Evolutionary conservation across 2,113 vertebrate species (phyloP).

Genomic region (Dolichotis patagonum): DNA sequence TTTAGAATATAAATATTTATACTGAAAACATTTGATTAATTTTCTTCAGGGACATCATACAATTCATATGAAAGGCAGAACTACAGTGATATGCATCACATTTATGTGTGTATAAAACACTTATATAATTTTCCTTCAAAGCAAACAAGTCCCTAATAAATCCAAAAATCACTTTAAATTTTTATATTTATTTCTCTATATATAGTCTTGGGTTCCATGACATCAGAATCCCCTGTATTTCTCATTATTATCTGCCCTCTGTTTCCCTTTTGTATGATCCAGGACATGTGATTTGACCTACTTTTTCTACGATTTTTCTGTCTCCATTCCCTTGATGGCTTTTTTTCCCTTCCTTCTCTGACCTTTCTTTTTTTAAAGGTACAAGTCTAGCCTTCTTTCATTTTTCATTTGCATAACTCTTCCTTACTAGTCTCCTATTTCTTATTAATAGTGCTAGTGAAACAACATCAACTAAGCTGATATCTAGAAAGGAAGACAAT

Average conservation of each 20-base stretch:
- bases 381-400: background rate
- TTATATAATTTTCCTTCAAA: background rate
- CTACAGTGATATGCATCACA: background rate
- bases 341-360: background rate
- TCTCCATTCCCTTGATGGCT: background rate
- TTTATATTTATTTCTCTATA: background rate
- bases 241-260: background rate
- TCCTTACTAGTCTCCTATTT: background rate
- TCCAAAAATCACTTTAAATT: background rate
- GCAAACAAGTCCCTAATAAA: background rate
- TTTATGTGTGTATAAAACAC: background rate
- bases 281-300: background rate
- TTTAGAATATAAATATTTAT: slow-evolving; percentile 27
- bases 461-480: background rate
- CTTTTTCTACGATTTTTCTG: background rate
- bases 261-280: background rate
- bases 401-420: background rate
- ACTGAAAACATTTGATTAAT: background rate
- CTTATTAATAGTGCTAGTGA: background rate
- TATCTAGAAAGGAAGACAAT: background rate
- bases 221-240: background rate
- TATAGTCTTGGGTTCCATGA: background rate
- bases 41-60: background rate
- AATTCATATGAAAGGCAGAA: background rate
- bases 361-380: background rate